Evolutionary conservation across 2,113 vertebrate species (phyloP).

Genomic region (Phasianus colchicus): DNA sequence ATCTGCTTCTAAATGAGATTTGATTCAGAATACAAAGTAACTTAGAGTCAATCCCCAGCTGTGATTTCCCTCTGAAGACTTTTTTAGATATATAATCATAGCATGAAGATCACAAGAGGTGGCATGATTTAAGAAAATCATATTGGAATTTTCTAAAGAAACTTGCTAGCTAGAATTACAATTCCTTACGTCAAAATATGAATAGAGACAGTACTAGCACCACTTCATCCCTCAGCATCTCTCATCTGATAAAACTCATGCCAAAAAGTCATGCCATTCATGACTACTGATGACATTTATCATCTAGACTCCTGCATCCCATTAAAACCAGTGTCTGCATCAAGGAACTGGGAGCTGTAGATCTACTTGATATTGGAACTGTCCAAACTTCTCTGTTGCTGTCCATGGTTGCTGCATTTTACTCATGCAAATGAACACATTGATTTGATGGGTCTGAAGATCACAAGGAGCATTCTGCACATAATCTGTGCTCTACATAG

Average conservation of each 20-base stretch:
- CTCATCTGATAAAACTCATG: background rate
- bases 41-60: conserved; percentile 38
- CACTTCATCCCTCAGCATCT: background rate
- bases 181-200: background rate
- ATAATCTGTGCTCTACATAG: background rate
- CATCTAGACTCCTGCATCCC: background rate
- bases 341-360: background rate
- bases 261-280: background rate
- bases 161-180: background rate
- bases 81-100: conserved; percentile 14
- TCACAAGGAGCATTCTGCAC: background rate
- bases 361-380: background rate
- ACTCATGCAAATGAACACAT: background rate
- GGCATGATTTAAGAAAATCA: conserved; percentile 6
- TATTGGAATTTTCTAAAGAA: background rate
- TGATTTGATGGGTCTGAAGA: background rate
- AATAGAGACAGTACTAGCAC: background rate
- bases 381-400: background rate
- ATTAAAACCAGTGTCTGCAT: background rate
- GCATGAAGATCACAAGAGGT: conserved; percentile 21
- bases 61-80: conserved; percentile 17
- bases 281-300: background rate
- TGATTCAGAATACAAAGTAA: background rate
- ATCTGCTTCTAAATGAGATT: conserved; percentile 38
- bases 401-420: background rate